These are phyloP conservation scores for Arctia plantaginis DNA, from an alignment of 2,888 invertebrate species.

Conservation along the genomic window DNA sequence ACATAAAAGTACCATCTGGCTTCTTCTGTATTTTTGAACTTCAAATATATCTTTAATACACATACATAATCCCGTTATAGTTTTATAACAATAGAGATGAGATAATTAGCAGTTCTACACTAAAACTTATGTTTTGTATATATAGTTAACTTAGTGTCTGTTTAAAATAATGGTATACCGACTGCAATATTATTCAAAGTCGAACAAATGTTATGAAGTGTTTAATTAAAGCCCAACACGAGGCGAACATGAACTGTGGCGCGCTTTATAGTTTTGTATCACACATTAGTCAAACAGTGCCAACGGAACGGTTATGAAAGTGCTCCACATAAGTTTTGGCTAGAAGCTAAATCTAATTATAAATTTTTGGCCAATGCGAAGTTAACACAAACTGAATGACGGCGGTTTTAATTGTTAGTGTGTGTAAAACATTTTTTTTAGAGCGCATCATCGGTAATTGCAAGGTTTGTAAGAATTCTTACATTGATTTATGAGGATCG, in stretches of 20 bases:
- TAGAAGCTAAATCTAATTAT: conserved; percentile 65
- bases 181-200: not conserved
- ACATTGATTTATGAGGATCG: conserved; percentile 20
- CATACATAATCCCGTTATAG: conserved; percentile 1
- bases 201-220: not conserved
- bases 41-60: not conserved
- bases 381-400: conserved; percentile 51
- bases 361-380: conserved; percentile 67
- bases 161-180: not conserved
- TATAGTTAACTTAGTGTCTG: not conserved
- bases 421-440: conserved; percentile 36
- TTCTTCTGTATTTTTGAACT: not conserved
- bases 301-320: conserved; percentile 67
- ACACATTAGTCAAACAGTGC: conserved; percentile 64
- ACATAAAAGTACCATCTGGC: not conserved
- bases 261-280: conserved; percentile 50
- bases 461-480: conserved; percentile 20
- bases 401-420: conserved; percentile 22
- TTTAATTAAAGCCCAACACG: conserved; percentile 37
- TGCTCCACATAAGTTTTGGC: conserved; percentile 71
- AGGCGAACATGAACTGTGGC: conserved; percentile 38
- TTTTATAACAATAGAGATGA: not conserved
- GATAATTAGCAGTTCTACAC: not conserved
- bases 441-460: conserved; percentile 36
- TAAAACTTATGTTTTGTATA: not conserved